phyloP scores from a whole-genome alignment of 1,140 invertebrate species.

The Oncopodura yosiiana region DNA sequence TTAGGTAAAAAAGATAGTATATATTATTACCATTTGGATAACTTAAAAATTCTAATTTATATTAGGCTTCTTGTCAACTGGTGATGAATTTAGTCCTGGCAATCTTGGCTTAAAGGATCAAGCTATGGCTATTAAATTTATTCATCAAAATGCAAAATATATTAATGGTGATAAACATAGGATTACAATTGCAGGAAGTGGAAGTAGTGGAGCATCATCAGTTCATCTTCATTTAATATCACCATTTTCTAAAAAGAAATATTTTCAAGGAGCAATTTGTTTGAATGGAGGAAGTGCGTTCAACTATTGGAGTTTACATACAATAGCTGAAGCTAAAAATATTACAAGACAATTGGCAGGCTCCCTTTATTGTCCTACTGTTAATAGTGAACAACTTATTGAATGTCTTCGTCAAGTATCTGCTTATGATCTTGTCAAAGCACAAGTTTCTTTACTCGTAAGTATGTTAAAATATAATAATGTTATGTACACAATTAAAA shows the following conservation, averaged over 20 bases:
- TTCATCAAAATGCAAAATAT: slow-evolving; percentile 8
- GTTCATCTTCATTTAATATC: slow-evolving; percentile 12
- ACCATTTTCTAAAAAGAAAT: not conserved
- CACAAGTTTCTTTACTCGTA: slow-evolving; percentile 15
- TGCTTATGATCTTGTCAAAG: slow-evolving; percentile 1
- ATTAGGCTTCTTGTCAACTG: slow-evolving; percentile 14
- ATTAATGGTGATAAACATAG: slow-evolving; percentile 6
- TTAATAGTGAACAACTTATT: not conserved
- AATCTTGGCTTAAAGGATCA: slow-evolving; percentile 18
- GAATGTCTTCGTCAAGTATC: slow-evolving; percentile 1
- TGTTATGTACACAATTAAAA: too few species aligned
- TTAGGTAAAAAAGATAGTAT: not conserved
- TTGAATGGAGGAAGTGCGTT: not conserved
- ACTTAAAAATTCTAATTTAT: too few species aligned
- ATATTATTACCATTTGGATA: not conserved
- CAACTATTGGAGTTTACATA: not conserved
- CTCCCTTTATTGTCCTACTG: slow-evolving; percentile 18
- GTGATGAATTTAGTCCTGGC: slow-evolving; percentile 2
- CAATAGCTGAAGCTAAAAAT: not conserved
- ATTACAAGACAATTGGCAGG: not conserved
- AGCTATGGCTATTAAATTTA: slow-evolving; percentile 3
- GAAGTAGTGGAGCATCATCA: slow-evolving; percentile 1
- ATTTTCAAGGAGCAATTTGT: not conserved
- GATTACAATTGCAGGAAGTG: slow-evolving; percentile 5
- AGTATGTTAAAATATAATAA: too few species aligned